phyloP scores from a whole-genome alignment of 2,888 invertebrate genomes.

The Koerneria pararmatus region DNA sequence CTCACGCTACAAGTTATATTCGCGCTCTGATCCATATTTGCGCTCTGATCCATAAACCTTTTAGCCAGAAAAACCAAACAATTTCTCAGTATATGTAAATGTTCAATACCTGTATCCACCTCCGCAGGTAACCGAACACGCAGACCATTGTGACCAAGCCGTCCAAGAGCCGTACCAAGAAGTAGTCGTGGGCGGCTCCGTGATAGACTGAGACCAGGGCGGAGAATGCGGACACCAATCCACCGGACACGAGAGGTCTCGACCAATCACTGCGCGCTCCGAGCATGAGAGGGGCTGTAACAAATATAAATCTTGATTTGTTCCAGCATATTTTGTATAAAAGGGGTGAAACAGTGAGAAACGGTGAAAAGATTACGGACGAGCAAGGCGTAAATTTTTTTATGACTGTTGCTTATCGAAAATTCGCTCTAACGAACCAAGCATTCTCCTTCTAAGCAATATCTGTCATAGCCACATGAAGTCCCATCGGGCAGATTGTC shows the following conservation, averaged over 20 bases:
- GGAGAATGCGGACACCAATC: slow-evolving; percentile 33
- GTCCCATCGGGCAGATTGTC: slow-evolving; percentile 60
- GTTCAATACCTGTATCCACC: slow-evolving; percentile 44
- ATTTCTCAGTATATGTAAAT: too few species aligned
- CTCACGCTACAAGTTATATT: too few species aligned
- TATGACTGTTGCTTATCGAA: too few species aligned
- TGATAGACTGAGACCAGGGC: slow-evolving; percentile 22
- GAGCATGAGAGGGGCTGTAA: slow-evolving; percentile 50
- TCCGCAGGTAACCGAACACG: slow-evolving; percentile 52
- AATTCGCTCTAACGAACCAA: slow-evolving; percentile 37
- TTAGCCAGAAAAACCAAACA: too few species aligned
- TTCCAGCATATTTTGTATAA: too few species aligned
- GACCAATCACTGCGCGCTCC: slow-evolving; percentile 43
- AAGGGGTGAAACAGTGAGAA: too few species aligned
- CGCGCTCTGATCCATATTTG: too few species aligned
- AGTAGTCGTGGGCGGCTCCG: too few species aligned
- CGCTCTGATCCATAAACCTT: too few species aligned
- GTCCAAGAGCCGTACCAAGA: too few species aligned
- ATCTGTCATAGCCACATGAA: slow-evolving; percentile 55
- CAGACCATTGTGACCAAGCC: slow-evolving; percentile 48
- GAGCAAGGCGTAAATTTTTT: too few species aligned
- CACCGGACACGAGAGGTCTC: slow-evolving; percentile 49
- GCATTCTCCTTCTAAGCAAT: slow-evolving; percentile 58
- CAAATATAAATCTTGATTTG: background rate
- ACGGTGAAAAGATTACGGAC: too few species aligned